Conservation (phyloP, 2,113 vertebrate species). For the Equus quagga region DNA sequence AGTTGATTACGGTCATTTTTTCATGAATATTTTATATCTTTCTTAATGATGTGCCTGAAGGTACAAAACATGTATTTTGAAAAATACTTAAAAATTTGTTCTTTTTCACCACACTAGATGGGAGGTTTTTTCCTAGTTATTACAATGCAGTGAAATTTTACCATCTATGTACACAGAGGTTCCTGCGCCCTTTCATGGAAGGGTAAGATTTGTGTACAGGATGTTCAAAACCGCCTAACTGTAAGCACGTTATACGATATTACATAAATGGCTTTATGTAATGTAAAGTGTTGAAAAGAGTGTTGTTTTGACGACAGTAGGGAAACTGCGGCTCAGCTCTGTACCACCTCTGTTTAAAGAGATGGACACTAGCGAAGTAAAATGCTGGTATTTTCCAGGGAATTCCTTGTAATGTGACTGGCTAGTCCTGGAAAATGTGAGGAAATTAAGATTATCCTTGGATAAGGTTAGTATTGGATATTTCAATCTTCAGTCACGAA, state of each 20-base stretch:
- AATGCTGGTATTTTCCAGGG: not conserved
- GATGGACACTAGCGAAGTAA: not conserved
- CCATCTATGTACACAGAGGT: not conserved
- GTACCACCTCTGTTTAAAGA: not conserved
- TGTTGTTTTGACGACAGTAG: not conserved
- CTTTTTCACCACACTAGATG: not conserved
- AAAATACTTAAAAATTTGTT: not conserved
- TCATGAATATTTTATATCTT: not conserved
- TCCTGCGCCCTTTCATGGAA: not conserved
- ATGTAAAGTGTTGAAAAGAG: not conserved
- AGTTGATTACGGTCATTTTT: not conserved
- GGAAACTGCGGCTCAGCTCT: not conserved
- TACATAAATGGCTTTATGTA: not conserved
- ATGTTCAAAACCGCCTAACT: not conserved
- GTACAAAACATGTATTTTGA: slow-evolving; percentile 28
- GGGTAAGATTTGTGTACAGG: not conserved
- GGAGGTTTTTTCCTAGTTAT: not conserved
- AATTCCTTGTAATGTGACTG: not conserved
- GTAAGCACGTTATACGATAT: not conserved
- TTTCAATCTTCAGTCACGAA: slow-evolving; percentile 3
- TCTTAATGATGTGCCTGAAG: slow-evolving; percentile 1
- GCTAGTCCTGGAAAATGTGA: not conserved
- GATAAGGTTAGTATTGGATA: not conserved
- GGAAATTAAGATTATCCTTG: slow-evolving; percentile 9
- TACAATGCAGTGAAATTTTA: slow-evolving; percentile 2